Base-by-base conservation (phyloP, 2,113 vertebrate species). In the Oncorhynchus mykiss region DNA sequence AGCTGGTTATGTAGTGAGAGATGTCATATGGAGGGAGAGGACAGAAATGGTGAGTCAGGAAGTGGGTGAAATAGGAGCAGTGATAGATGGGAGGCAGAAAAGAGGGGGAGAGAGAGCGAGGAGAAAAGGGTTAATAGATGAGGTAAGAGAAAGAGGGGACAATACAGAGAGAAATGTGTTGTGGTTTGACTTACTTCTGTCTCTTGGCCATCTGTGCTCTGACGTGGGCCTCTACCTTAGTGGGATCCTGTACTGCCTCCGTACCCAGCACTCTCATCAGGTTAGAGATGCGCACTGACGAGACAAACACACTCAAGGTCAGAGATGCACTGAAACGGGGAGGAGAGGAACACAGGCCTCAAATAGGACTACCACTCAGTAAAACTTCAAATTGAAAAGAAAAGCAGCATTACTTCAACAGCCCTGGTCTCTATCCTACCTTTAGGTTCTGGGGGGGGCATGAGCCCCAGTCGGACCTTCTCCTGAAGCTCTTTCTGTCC, bases 201-300 rank as follows among this genome's bases (percentile, higher is more conserved):
- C 97, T 95, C 90, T 99, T 99, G 5, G 97, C 97, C 98, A 99
- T 99, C 92, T 99, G 98, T 0, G 97, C 97, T 92, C 97, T 87
- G 69, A 99, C 97, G 0, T 99, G 97, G 64, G 97, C 97, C 83
- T 99, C 98, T 11, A 99, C 96, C 82, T 98, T 99, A 0, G 97
- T 99, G 0, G 97, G 97, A 82, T 99, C 98, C 87, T 99, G 98
- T 3, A 99, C 96, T 0, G 97, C 97, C 91, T 99, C 98, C 0
- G 97, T 99, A 4, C 98, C 98, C 90, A 99, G 90, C 1, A 99
- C 98, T 77, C 97, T 91, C 97, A 99, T 99, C 89, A 99, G 83
- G 85, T 99, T 99, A 12, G 98, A 99, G 89, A 99, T 99, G 25
- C 98, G 93, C 31, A 99, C 98, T 99, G 70, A 67, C 51, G 1